Evolutionary conservation across 2,888 invertebrate species (phyloP), one percentile per base, ranked within the genome.

Genomic region (Macrophya annulata): DNA sequence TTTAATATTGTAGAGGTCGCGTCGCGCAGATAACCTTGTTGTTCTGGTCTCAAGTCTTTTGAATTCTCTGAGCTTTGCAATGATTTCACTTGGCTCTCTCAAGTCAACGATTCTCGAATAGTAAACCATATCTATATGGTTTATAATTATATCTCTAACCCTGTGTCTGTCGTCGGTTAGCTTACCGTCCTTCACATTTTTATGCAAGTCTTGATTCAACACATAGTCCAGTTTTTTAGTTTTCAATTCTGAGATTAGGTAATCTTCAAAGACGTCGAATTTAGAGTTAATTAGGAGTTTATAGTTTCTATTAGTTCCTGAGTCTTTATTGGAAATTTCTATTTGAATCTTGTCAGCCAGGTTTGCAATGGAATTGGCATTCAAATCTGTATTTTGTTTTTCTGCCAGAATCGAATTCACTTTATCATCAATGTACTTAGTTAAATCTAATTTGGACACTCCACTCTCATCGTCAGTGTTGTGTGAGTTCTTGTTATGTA

Each of bases 91-190:
- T 17, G 88, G 86, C 85, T 88, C 86, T 76, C 86, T 85, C 15
- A 88, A 86, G 5, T 76, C 65, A 65, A 86, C 45, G 15, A 89
- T 84, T 85, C 86, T 87, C 10, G 87, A 86, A 84, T 87, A 84
- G 84, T 88, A 88, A 48, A 84, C 25, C 62, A 86, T 68, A 85
- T 89, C 88, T 48, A 88, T 45, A 43, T 84, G 84, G 65, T 89
- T 88, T 15, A 88, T 87, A 31, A 89, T 71, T 71, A 89, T 88
- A 43, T 88, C 88, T 82, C 88, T 81, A 37, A 88, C 87, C 79
- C 86, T 87, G 40, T 59, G 59, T 59, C 21, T 59, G 59, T 59
- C 59, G 17, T 59, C 59, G 5, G 59, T 59, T n/a, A 59, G n/a
- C n/a, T 59, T 59, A n/a, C 59, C 76, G 17, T 84, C 84, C 37